These are phyloP conservation scores for Argya squamiceps DNA, from an alignment of 2,797 vertebrate genomes.

Conservation along the genomic window DNA sequence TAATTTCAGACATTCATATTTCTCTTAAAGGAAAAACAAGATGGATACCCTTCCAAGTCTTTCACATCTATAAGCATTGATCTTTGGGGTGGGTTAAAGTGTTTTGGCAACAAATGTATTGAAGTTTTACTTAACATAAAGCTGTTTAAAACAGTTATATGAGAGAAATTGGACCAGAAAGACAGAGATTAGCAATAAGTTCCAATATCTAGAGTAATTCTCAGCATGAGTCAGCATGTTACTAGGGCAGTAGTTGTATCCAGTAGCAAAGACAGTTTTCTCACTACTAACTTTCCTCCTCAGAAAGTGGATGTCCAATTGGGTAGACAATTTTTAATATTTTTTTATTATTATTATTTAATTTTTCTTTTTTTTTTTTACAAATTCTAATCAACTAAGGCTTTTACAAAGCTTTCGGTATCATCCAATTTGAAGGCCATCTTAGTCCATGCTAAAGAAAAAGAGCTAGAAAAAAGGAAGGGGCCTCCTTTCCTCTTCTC, in stretches of 20 bases:
- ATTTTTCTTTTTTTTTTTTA: neutral
- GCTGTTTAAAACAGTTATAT: neutral
- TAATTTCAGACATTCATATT: conserved; percentile 54
- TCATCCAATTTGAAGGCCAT: neutral
- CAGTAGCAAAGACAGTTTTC: neutral
- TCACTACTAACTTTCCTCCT: neutral
- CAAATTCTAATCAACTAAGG: neutral
- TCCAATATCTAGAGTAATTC: neutral
- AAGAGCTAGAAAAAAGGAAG: neutral
- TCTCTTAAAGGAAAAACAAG: conserved; percentile 5
- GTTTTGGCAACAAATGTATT: neutral
- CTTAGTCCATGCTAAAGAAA: neutral
- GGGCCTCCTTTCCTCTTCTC: neutral
- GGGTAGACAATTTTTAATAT: neutral
- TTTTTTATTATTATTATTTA: neutral
- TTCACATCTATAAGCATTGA: neutral
- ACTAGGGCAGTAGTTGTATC: neutral
- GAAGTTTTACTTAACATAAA: neutral
- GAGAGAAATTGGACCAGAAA: neutral
- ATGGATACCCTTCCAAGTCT: neutral
- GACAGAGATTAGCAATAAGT: neutral
- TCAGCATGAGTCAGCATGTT: neutral
- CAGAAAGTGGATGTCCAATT: neutral
- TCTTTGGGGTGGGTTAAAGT: conserved; percentile 5
- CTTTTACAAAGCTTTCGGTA: neutral